These are phyloP conservation scores for Laticauda colubrina DNA, from an alignment of 2,113 vertebrate genomes.

Conservation along the genomic window DNA sequence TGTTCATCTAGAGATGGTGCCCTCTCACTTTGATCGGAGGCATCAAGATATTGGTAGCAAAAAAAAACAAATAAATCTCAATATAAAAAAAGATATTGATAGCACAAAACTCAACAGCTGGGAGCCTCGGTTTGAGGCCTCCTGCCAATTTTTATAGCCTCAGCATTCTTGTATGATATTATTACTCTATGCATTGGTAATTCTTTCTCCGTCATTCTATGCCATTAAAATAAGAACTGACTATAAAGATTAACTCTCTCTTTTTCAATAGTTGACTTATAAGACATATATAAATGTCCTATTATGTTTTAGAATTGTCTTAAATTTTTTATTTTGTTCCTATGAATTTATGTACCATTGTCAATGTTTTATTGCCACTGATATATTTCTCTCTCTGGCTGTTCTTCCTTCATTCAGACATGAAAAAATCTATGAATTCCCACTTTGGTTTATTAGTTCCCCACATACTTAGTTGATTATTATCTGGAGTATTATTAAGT, in stretches of 20 bases:
- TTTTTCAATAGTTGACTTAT: background rate
- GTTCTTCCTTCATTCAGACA: background rate
- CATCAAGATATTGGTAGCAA: background rate
- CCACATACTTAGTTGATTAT: background rate
- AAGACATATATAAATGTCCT: background rate
- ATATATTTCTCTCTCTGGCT: background rate
- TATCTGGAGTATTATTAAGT: constrained; percentile 18
- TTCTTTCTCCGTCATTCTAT: too few relatives aligned
- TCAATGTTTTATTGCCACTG: background rate
- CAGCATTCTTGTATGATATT: background rate
- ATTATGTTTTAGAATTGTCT: background rate
- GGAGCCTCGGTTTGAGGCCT: background rate
- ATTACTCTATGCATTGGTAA: too few relatives aligned
- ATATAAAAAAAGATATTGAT: background rate
- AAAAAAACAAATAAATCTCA: background rate
- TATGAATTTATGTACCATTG: background rate
- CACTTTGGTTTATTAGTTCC: background rate
- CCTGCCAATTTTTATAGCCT: background rate
- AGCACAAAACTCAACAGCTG: background rate
- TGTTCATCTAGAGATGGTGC: background rate
- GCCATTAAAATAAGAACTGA: background rate
- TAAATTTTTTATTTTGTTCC: background rate
- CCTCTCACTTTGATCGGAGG: background rate
- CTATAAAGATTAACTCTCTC: background rate
- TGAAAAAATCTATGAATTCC: background rate